phyloP scores from a whole-genome alignment of 2,888 invertebrate genomes.

The Stratiomys singularior region DNA sequence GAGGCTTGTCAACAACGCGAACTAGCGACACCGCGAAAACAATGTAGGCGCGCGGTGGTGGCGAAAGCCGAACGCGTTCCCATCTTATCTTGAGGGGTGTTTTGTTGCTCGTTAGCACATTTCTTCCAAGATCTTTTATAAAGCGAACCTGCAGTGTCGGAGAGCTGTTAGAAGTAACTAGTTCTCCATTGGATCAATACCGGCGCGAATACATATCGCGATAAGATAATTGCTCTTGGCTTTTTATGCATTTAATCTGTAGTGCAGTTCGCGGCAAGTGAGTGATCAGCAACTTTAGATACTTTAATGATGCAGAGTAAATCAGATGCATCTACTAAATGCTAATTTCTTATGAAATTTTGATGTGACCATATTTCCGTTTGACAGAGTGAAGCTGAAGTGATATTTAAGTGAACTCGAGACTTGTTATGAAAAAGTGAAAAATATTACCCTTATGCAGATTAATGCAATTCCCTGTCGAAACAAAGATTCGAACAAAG shows the following conservation, averaged over 20 bases:
- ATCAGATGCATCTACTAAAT: neutral
- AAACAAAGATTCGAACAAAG: conserved; percentile 5
- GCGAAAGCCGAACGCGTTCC: neutral
- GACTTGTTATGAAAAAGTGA: neutral
- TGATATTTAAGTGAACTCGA: neutral
- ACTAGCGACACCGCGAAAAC: no score
- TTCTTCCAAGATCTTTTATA: conserved; percentile 35
- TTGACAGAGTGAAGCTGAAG: neutral
- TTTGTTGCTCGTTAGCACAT: conserved; percentile 21
- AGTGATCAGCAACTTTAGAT: neutral
- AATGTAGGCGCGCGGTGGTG: neutral
- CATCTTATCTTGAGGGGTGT: conserved; percentile 10
- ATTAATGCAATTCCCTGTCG: neutral
- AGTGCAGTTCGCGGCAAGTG: neutral
- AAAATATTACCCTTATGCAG: neutral
- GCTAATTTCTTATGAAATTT: neutral
- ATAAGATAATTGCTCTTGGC: conserved; percentile 5
- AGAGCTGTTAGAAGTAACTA: conserved; percentile 27
- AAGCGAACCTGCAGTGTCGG: conserved; percentile 21
- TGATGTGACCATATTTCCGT: conserved; percentile 7
- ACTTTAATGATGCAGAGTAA: neutral
- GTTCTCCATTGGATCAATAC: conserved; percentile 19
- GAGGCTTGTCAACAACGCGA: conserved; percentile 24
- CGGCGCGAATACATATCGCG: neutral
- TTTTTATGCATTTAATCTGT: neutral